Evolutionary conservation across 2,888 invertebrate genomes (phyloP), one percentile per base, ranked within the genome.

Genomic region (Leptinotarsa rubiginosa): DNA sequence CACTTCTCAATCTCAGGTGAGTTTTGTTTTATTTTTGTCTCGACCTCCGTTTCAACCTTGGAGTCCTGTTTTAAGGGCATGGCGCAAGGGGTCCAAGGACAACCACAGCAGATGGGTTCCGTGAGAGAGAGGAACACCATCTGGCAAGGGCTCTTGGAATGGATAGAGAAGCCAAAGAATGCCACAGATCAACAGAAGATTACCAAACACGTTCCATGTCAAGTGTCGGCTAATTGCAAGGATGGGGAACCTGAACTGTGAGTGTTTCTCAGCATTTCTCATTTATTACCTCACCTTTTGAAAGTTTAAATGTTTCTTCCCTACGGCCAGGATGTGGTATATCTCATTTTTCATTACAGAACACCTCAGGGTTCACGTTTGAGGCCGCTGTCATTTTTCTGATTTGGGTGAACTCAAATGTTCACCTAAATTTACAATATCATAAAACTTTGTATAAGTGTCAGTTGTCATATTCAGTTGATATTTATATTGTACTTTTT

Each of bases 211-310:
- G 92, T 95, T 18, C 93, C 93, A 2, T 95, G 96, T 89, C 92
- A 95, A 86, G 93, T 97, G 77, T 90, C 92, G 79, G 90, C 91
- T 81, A 88, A 92, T 81, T 90, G 91, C 0, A 93, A 95, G 84
- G 96, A 96, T 83, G 95, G 96, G 2, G 97, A 97, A 85, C 94
- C 96, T 0, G 97, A 97, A 88, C 90, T 97, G 91, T 93, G 88
- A 89, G 91, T 89, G 41, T 62, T 13, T n/a, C 4, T 54, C 20
- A 50, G 22, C 25, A 52, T 59, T 49, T 49, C 20, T n/a, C 47
- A 15, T 52, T 54, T 54, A 41, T 0, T 41, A 41, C 0, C 10
- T 10, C 41, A 10, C 41, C 41, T 41, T 41, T 41, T 10, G 41
- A 10, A 10, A 2, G 41, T 41, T 41, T 12, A 10, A 10, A 41